Evolutionary conservation across 2,113 vertebrate genomes (phyloP).

Genomic region (Falcunculus frontatus): DNA sequence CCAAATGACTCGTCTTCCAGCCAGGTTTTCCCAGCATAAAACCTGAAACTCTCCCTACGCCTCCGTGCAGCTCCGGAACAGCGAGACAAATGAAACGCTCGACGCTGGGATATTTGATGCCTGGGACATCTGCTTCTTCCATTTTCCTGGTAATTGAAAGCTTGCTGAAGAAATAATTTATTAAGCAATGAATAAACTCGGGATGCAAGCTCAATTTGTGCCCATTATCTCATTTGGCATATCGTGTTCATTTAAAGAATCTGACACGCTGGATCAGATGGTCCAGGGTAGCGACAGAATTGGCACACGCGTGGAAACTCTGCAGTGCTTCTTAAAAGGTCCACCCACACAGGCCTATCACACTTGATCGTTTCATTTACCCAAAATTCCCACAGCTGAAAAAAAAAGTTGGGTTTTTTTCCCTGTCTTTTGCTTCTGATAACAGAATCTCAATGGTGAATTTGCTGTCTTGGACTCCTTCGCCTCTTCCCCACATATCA

Average conservation of each 20-base stretch:
- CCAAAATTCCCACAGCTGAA: background rate
- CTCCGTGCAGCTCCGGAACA: background rate
- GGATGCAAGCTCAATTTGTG: constrained; percentile 49
- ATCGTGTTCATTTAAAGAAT: constrained; percentile 18
- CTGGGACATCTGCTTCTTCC: background rate
- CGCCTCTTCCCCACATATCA: background rate
- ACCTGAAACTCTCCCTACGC: background rate
- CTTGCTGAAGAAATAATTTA: constrained; percentile 23
- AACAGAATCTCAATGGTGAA: background rate
- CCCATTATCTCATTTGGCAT: constrained; percentile 30
- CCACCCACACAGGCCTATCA: background rate
- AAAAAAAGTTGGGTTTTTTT: fast-evolving
- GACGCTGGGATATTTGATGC: background rate
- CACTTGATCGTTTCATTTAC: background rate
- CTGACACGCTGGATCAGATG: background rate
- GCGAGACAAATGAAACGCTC: background rate
- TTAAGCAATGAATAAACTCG: constrained; percentile 42
- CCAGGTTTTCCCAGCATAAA: background rate
- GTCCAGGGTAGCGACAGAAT: background rate
- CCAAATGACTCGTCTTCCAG: background rate
- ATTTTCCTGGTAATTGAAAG: constrained; percentile 51
- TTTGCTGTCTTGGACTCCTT: background rate
- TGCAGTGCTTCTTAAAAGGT: background rate
- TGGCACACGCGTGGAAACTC: background rate
- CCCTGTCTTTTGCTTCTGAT: background rate